Evolutionary conservation across 2,113 vertebrate genomes (phyloP), one percentile per base, ranked within the genome.

Genomic region (Monarcha castaneiventris): DNA sequence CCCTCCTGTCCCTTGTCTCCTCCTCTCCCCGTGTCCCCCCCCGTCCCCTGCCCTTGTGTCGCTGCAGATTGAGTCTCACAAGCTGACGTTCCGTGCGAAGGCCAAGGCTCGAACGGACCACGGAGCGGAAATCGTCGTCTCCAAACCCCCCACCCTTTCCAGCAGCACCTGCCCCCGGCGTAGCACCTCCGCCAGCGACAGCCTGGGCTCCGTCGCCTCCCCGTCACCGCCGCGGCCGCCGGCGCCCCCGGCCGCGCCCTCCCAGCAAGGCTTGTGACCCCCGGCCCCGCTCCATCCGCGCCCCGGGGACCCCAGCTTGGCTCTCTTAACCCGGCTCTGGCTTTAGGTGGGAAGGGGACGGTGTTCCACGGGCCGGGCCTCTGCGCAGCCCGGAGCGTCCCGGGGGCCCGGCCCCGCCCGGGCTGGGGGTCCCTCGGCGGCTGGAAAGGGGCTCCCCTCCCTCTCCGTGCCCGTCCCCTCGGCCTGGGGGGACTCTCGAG

Each of bases 31-130:
- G 56, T 4, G 84, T 54, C 82, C 96, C 82, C 96, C 96, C 84
- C 80, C 67, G n/a, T 91, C 75, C 79, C 97, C 82, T 87, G 96
- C 97, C 91, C 96, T 94, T 96, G 97, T 98, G 98, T 98, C 98
- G 98, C 98, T 98, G 98, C 98, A 99, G 99, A 99, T 99, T 99
- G 99, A 99, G 97, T 98, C 97, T 97, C 98, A 98, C 98, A 98
- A 98, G 98, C 98, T 98, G 98, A 98, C 97, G 98, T 99, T 99
- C 98, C 98, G 98, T 97, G 98, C 98, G 98, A 98, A 98, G 58
- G 98, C 98, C 98, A 97, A 97, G 98, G 98, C 98, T 97, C 98
- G 98, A 94, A 99, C 98, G 64, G 99, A 99, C 98, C 99, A 99
- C 62, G 98, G 98, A 98, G 98, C 98, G 10, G 98, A 98, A 97